Base-by-base conservation (phyloP, 2,797 vertebrate genomes). In the Ara ararauna region DNA sequence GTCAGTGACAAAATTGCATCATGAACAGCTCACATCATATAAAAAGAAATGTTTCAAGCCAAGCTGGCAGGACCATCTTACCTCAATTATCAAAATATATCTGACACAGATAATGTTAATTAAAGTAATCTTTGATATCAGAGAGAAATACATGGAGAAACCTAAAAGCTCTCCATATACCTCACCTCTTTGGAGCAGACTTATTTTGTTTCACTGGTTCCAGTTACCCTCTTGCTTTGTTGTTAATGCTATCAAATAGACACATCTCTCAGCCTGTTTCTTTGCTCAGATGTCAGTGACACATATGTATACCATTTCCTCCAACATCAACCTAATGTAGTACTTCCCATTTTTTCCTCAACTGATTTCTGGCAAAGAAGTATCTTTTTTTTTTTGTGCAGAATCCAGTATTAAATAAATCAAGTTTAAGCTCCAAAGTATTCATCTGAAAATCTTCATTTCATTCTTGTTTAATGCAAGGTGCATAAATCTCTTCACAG, bases 1-100 rank as follows among this genome's bases (percentile, higher is more conserved):
- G 54, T 36, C 53, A 15, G 82, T 13, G 34, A 96, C 90, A 90
- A 82, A 92, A 93, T 13, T 74, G 84, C 78, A 94, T 92, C 77
- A 61, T 26, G 77, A 85, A 88, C 62, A 76, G 61, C 58, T 87
- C 81, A 29, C n/a, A 85, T 17, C 26, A 36, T 64, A 70, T 45
- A 78, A 91, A 89, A 88, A n/a, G 66, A 90, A 71, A 36, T 19
- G 20, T 26, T 80, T 74, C 65, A 80, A 85, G 71, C 36, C 71
- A 85, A 84, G 64, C 19, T 84, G 18, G 71, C n/a, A 70, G 45
- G 11, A 70, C 20, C 4, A 32, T 23, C 73, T 48, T 73, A 44
- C 30, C 64, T 92, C 68, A 68, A 48, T 30, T 73, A 74, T 26
- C 67, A 83, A 85, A 77, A 77, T 9, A 30, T 2, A 76, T 34